Conservation (phyloP, 2,888 invertebrate species). For the Teleogryllus oceanicus region DNA sequence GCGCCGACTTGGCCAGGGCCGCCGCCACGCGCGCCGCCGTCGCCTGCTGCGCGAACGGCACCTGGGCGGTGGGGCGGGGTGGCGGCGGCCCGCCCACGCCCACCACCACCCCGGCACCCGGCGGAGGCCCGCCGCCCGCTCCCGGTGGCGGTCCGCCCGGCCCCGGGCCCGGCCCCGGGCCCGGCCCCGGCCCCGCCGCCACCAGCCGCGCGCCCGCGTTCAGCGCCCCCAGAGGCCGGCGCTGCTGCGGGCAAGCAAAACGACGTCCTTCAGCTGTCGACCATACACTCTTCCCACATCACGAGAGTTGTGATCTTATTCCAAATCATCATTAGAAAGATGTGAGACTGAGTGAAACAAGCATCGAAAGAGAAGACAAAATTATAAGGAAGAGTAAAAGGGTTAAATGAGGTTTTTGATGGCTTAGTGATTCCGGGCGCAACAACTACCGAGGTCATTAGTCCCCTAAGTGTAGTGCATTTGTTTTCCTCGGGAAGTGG, state of each 20-base stretch:
- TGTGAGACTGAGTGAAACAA: too few relatives aligned
- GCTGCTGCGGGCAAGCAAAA: background rate
- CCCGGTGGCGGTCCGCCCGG: constrained; percentile 48
- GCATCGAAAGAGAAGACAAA: background rate
- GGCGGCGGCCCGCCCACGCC: constrained; percentile 29
- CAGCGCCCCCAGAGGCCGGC: background rate
- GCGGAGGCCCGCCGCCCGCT: constrained; percentile 39
- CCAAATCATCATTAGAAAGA: too few relatives aligned
- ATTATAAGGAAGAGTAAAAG: background rate
- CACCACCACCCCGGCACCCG: constrained; percentile 34
- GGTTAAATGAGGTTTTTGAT: background rate
- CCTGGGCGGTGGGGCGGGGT: constrained; percentile 33
- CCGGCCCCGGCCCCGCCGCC: background rate
- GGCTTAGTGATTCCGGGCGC: background rate
- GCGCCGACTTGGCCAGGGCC: constrained; percentile 42
- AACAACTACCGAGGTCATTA: too few relatives aligned
- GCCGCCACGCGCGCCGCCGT: constrained; percentile 42
- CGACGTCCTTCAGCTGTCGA: too few relatives aligned
- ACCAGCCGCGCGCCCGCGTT: background rate
- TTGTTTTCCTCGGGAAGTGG: too few relatives aligned
- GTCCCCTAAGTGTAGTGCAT: too few relatives aligned
- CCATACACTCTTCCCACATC: too few relatives aligned
- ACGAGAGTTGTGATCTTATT: too few relatives aligned
- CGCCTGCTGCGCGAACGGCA: constrained; percentile 36
- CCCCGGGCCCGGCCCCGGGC: background rate